These are phyloP conservation scores for Apodemus speciosus DNA, from an alignment of 2,113 vertebrate species.

Conservation along the genomic window DNA sequence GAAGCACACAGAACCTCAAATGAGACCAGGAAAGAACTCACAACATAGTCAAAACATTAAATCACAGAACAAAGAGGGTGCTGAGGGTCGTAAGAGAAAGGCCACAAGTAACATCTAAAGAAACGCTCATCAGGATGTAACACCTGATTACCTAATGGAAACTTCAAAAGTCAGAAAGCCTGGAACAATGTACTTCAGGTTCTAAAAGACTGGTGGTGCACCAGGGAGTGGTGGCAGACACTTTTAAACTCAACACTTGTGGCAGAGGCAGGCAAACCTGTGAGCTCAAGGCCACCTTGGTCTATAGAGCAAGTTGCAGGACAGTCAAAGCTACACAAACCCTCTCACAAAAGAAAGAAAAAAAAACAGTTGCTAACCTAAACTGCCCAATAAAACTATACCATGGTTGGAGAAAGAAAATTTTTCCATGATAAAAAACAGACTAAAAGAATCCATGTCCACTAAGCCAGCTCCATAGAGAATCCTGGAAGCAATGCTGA, in stretches of 20 bases:
- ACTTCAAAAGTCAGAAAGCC: neutral
- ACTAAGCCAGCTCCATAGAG: neutral
- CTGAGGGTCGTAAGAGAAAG: neutral
- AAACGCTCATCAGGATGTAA: neutral
- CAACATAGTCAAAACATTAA: neutral
- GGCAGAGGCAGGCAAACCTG: neutral
- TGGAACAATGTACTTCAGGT: neutral
- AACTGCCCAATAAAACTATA: neutral
- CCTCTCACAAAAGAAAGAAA: no score
- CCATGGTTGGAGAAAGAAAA: neutral
- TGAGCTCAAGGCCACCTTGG: neutral
- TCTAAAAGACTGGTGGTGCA: neutral
- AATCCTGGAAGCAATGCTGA: neutral
- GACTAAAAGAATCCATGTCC: neutral
- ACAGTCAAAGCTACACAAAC: neutral
- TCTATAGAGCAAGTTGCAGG: neutral
- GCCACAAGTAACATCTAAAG: neutral
- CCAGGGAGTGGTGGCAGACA: neutral
- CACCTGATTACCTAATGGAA: neutral
- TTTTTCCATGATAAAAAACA: neutral
- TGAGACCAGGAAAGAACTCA: neutral
- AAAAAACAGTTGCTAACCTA: neutral
- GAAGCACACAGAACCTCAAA: neutral
- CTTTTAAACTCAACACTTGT: neutral
- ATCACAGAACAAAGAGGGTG: neutral